Base-by-base conservation (phyloP, 2,113 vertebrate species). In the Colius striatus region DNA sequence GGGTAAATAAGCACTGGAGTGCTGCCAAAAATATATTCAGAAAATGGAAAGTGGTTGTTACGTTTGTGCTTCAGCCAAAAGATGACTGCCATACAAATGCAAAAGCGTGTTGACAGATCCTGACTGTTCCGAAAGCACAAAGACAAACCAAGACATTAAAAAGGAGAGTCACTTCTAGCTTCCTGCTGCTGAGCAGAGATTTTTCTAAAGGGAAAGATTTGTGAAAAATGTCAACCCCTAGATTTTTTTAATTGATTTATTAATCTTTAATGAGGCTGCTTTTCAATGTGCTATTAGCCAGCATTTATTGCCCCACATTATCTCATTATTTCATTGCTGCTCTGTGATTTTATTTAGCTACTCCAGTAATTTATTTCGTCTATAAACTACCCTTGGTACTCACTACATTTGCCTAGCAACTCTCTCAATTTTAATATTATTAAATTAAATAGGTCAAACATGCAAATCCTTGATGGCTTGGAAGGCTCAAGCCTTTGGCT, bases 221-320 rank as follows among this genome's bases (percentile, higher is more conserved):
- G 61, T 72, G 80, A 19, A 84, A 91, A 79, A 34, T 34, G 34
- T 53, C 72, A 36, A 57, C 16, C n/a, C 26, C 55, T 32, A 20
- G 47, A 13, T 0, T 4, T 9, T 58, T 84, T 47, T 32, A 2
- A 61, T 87, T 75, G 71, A 95, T 95, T 90, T 85, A 83, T 70
- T 86, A 67, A 50, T 92, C 72, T 90, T 90, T 80, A 94, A 62
- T 74, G 57, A 68, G 61, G 32, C 29, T 2, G 7, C 38, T 57
- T 89, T 91, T 94, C 38, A 21, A 26, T 62, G 63, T 92, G 91
- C 75, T 83, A 62, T 93, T 95, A 86, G 51, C 72, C 60, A 94
- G 83, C 36, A 72, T 88, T 86, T 93, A 88, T 92, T 86, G 54
- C 34, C 79, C 17, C 83, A 18, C 43, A 81, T 77, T 90, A 92